These are phyloP conservation scores for Chrysolina oricalcia DNA, from an alignment of 2,888 invertebrate species.

Conservation along the genomic window DNA sequence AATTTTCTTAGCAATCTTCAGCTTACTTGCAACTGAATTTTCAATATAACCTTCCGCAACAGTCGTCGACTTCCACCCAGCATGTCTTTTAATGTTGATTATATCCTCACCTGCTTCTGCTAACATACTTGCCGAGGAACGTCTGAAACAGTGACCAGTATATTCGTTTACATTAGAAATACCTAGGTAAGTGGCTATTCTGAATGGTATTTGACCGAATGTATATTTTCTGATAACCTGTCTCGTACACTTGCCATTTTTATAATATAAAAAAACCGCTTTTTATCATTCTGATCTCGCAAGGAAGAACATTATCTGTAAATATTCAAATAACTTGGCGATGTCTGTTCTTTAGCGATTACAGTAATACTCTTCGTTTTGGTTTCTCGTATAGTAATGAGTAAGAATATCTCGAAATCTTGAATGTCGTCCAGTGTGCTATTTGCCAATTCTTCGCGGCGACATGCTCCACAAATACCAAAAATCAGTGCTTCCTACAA, in stretches of 20 bases:
- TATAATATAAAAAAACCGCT: constrained; percentile 8
- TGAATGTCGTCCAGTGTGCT: constrained; percentile 2
- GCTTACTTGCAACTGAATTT: too few relatives aligned
- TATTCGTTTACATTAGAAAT: too few relatives aligned
- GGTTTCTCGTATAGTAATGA: constrained; percentile 21
- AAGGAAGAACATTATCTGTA: too few relatives aligned
- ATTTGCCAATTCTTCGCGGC: constrained; percentile 13
- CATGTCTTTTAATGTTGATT: neutral
- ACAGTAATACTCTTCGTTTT: too few relatives aligned
- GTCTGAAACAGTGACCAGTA: too few relatives aligned
- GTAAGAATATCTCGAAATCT: constrained; percentile 22
- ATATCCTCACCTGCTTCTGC: neutral
- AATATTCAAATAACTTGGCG: too few relatives aligned
- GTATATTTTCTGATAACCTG: neutral
- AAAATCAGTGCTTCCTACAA: too few relatives aligned
- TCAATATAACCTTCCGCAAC: too few relatives aligned
- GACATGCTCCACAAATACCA: constrained; percentile 24
- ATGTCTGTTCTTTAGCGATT: constrained; percentile 24
- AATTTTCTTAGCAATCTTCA: constrained; percentile 19
- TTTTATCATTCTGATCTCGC: too few relatives aligned
- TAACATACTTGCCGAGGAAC: neutral
- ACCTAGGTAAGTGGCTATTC: too few relatives aligned
- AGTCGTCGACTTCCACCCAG: too few relatives aligned
- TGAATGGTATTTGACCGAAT: too few relatives aligned
- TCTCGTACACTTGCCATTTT: constrained; percentile 3